These are phyloP conservation scores for Nebria salina DNA, from an alignment of 2,888 invertebrate genomes.

Conservation along the genomic window DNA sequence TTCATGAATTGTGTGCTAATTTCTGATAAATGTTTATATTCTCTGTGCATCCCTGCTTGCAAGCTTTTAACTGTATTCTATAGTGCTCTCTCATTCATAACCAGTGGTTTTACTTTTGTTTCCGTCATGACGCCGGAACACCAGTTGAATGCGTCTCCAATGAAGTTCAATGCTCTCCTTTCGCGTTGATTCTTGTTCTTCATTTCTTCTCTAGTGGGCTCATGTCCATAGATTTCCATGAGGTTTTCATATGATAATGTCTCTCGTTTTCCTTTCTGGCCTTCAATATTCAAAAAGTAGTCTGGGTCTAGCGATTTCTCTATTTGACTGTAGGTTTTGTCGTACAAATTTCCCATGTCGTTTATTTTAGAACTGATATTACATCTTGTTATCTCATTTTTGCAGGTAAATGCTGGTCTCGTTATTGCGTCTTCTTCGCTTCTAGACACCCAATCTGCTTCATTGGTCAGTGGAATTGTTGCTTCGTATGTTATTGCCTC, in stretches of 20 bases:
- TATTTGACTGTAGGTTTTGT: background rate
- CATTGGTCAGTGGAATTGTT: conserved; percentile 35
- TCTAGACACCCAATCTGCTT: background rate
- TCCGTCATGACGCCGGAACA: background rate
- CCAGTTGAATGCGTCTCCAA: too few species aligned
- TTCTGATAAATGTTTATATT: background rate
- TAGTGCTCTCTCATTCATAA: background rate
- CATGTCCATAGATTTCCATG: too few species aligned
- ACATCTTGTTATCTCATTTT: background rate
- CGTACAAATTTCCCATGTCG: background rate
- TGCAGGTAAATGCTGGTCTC: background rate
- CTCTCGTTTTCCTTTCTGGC: too few species aligned
- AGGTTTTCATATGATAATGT: too few species aligned
- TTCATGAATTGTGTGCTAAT: background rate
- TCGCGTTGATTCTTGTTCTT: too few species aligned
- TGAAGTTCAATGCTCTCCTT: too few species aligned
- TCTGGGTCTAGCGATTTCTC: background rate
- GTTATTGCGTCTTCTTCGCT: background rate
- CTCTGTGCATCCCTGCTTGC: background rate
- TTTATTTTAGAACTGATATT: background rate
- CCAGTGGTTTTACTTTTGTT: conserved; percentile 13
- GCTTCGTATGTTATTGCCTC: conserved; percentile 45
- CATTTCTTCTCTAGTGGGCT: too few species aligned
- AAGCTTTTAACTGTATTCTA: too few species aligned
- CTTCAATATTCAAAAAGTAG: too few species aligned